Base-by-base conservation (phyloP, 2,888 invertebrate species). In the Gordius sp. region DNA sequence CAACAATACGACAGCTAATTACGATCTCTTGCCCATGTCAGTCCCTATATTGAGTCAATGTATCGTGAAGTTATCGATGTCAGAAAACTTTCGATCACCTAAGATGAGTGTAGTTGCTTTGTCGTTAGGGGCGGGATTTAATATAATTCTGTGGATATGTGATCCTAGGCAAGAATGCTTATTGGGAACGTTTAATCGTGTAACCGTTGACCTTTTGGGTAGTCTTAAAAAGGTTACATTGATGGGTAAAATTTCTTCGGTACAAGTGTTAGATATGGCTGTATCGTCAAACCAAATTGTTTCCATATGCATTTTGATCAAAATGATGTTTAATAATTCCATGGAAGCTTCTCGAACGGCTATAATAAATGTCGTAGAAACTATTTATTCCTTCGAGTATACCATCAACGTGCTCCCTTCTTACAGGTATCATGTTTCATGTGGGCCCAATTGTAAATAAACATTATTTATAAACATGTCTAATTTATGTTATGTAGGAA, bases 51-150 rank as follows among this genome's bases (percentile, higher is more conserved):
- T 47, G 4, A 4, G n/a, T 4, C n/a, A 47, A 47, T 47, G 47
- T 23, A 20, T 47, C 4, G 20, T 20, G 4, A 47, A 47, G 20
- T 20, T 47, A 4, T 13, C 13, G 4, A 47, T 20, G 47, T 47
- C 47, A n/a, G 47, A 47, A 8, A 47, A 47, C 20, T 47, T 47
- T 47, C 8, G 47, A 47, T 47, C 47, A 20, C 47, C 47, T n/a
- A 47, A 47, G 23, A 20, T 47, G 13, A 8, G 47, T 4, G 4
- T 47, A 47, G 23, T 47, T 18, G 47, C 47, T 47, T 13, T n/a
- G 8, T n/a, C 20, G 4, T 47, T 23, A n/a, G 20, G 4, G 47
- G 4, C 8, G 20, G 20, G 20, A 8, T n/a, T n/a, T 8, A n/a
- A 18, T n/a, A n/a, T 47, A 20, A 47, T 4, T n/a, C 13, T 47